Conservation (phyloP, 2,888 invertebrate species). For the Yponomeuta plumbellus region DNA sequence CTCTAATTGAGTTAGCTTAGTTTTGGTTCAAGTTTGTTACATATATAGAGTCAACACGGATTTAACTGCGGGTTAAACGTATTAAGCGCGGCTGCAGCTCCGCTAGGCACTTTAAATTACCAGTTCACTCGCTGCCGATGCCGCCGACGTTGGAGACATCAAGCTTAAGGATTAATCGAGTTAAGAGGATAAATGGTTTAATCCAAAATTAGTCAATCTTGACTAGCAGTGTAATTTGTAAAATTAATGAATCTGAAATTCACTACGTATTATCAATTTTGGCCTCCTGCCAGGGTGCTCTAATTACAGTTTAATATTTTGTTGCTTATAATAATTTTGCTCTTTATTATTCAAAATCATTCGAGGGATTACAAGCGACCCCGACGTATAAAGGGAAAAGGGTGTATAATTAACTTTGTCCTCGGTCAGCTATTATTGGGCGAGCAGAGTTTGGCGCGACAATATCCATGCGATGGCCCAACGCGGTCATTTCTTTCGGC, state of each 20-base stretch:
- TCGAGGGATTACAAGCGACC: neutral
- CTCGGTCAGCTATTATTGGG: neutral
- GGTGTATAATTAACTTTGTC: neutral
- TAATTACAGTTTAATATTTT: neutral
- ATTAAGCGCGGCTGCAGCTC: neutral
- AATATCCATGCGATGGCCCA: neutral
- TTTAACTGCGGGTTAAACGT: neutral
- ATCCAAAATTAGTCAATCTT: slow-evolving; percentile 12
- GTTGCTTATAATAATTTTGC: neutral
- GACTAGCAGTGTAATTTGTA: neutral
- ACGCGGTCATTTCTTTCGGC: slow-evolving; percentile 36
- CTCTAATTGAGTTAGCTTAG: neutral
- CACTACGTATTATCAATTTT: neutral
- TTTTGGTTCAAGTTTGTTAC: neutral
- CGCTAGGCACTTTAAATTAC: neutral
- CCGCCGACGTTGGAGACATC: neutral
- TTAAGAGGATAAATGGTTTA: slow-evolving; percentile 20
- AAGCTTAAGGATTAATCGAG: slow-evolving; percentile 17
- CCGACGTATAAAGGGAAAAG: neutral
- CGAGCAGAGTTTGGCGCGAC: neutral
- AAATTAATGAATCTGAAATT: neutral
- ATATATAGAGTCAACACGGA: neutral
- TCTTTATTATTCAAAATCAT: neutral
- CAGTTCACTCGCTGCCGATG: neutral
- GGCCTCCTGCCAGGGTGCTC: neutral